A percentile compares a stretch with the other conserved stretches of the same genome.
Evolutionary conservation across 2,888 invertebrate species (phyloP).

Genomic region (Drosophila fulvimacula): DNA sequence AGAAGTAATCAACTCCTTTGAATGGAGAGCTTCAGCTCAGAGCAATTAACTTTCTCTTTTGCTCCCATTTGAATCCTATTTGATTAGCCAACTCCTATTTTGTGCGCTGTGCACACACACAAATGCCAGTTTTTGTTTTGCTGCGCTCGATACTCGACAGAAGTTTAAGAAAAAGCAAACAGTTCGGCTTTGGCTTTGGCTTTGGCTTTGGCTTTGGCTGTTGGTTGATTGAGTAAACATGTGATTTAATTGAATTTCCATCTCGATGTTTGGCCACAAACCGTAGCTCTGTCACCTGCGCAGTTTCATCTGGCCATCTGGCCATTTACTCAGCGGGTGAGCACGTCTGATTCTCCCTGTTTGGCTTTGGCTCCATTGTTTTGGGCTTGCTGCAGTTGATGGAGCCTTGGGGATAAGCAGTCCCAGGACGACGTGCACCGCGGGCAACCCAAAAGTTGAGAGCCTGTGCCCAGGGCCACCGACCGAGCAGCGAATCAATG

Average conservation of each 20-base stretch:
- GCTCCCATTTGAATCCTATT: neutral
- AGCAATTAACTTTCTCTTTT: neutral
- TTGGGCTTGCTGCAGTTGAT: neutral
- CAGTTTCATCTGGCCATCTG: neutral
- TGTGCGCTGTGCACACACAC: neutral
- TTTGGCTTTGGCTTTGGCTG: neutral
- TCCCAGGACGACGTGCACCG: constrained; percentile 8
- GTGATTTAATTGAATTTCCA: constrained; percentile 37
- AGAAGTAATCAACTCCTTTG: neutral
- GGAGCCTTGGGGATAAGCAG: constrained; percentile 14
- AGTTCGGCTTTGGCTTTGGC: constrained; percentile 1
- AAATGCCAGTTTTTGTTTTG: neutral
- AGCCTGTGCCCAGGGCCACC: neutral
- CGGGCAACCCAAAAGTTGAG: neutral
- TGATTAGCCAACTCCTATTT: constrained; percentile 2
- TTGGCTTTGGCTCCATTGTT: constrained; percentile 3
- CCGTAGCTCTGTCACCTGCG: constrained; percentile 7
- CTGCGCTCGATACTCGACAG: neutral
- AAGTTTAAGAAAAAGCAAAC: constrained; percentile 6
- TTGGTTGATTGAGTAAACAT: constrained; percentile 14
- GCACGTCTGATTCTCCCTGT: neutral
- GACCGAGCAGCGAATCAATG: constrained; percentile 19
- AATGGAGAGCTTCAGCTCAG: too few species aligned
- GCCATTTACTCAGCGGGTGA: too few species aligned
- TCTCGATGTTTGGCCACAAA: neutral